Evolutionary conservation across 2,888 invertebrate species (phyloP).

Genomic region (Fragum whitleyi): DNA sequence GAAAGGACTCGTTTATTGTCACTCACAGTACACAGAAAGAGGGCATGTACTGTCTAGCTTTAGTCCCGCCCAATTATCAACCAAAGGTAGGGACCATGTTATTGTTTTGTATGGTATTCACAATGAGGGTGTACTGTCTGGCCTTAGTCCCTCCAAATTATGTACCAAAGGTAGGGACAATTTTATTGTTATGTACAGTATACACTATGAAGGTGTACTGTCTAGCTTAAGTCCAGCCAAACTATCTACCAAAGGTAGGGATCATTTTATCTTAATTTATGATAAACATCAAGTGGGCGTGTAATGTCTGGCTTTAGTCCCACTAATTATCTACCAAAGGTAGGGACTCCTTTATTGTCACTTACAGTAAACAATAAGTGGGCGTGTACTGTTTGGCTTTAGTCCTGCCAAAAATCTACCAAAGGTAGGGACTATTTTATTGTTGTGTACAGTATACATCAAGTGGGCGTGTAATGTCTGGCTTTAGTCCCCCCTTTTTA

Average conservation of each 20-base stretch:
- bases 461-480: constrained; percentile 95
- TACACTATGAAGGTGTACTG: constrained; percentile 94
- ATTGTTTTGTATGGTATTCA: no score
- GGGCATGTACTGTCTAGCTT: constrained; percentile 98
- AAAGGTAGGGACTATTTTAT: constrained; percentile 87
- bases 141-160: constrained; percentile 99
- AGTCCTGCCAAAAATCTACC: constrained; percentile 99
- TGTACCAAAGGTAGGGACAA: constrained; percentile 91
- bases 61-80: constrained; percentile 98
- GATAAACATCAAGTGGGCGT: constrained; percentile 93
- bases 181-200: constrained; percentile 92
- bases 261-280: constrained; percentile 88
- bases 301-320: constrained; percentile 98
- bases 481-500: constrained; percentile 96
- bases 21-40: constrained; percentile 92
- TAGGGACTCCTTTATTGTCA: constrained; percentile 59
- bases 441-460: constrained; percentile 95
- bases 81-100: constrained; percentile 89
- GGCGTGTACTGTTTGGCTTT: constrained; percentile 98
- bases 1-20: constrained; percentile 70
- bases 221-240: constrained; percentile 98
- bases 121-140: constrained; percentile 96
- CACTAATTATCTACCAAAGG: constrained; percentile 98
- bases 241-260: constrained; percentile 95
- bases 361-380: constrained; percentile 94